phyloP scores from a whole-genome alignment of 2,888 invertebrate genomes.

The Eristalinus aeneus region DNA sequence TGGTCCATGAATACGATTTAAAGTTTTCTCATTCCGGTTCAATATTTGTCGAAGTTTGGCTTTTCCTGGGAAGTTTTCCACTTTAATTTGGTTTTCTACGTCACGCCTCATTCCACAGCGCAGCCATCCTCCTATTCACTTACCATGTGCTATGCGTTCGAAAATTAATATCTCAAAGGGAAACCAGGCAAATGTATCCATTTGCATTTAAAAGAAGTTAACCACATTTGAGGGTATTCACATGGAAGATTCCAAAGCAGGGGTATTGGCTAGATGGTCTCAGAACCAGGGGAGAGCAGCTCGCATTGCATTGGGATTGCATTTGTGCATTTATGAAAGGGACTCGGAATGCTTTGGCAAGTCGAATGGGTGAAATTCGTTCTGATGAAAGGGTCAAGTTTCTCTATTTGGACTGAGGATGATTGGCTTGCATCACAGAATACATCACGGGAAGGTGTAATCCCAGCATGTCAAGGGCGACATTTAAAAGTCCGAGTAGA shows the following conservation, averaged over 20 bases:
- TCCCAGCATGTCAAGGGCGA: no score
- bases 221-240: background rate
- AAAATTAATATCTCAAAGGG: background rate
- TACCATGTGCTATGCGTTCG: background rate
- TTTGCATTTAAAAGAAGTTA: background rate
- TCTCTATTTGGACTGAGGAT: no score
- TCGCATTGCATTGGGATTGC: no score
- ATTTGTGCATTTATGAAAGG: no score
- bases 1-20: constrained; percentile 66
- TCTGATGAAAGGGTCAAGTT: no score
- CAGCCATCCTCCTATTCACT: background rate
- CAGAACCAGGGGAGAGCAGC: no score
- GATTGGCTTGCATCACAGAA: no score
- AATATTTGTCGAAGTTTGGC: constrained; percentile 48
- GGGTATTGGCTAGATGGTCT: no score
- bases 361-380: background rate
- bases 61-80: constrained; percentile 51
- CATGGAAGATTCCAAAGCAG: background rate
- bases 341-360: no score
- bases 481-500: no score
- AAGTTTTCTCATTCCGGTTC: constrained; percentile 67
- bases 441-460: no score
- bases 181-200: background rate
- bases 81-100: constrained; percentile 39
- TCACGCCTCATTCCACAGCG: background rate